Base-by-base conservation (phyloP, 2,888 invertebrate species). In the Zygaena filipendulae region DNA sequence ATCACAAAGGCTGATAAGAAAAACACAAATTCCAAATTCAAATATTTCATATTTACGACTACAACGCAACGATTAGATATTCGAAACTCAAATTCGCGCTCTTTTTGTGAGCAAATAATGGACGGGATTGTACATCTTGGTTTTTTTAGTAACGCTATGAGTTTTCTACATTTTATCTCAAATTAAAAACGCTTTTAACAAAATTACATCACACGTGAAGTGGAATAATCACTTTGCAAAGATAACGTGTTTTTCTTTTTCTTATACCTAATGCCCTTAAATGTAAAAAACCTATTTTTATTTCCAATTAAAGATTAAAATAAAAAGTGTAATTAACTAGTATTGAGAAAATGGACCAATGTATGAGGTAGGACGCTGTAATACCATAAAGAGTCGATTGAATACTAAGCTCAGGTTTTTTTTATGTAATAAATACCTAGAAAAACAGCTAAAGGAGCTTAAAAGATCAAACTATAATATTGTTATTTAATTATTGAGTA, bases 401-500 rank as follows among this genome's bases (percentile, higher is more conserved):
- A 54, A 56, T 45, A n/a, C n/a, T n/a, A n/a, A 49, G 70, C 71
- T 72, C 70, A 56, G 52, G 57, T 58, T 67, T 67, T 63, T 56
- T 55, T 61, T 55, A 52, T 7, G 44, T 43, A 42, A 47, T 52
- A 49, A 49, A 28, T 23, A 21, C 30, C 39, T 45, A 48, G 48
- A 59, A 59, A 57, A 63, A 58, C 59, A 45, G 58, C 54, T 54
- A 54, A 59, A 59, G 47, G 66, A 67, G 69, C 68, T 68, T 56
- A 63, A 59, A 59, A 75, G 77, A 77, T 75, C 75, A 79, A 79
- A 75, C 66, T 77, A 74, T 75, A 67, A 72, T 74, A 75, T 72
- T 75, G 77, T 79, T 79, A 74, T 72, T 74, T 74, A 72, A 75
- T 74, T 75, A 74, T 72, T 67, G 77, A 77, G 74, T 79, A 79